Evolutionary conservation across 2,113 vertebrate genomes (phyloP).

Genomic region (Dicaeum eximium): DNA sequence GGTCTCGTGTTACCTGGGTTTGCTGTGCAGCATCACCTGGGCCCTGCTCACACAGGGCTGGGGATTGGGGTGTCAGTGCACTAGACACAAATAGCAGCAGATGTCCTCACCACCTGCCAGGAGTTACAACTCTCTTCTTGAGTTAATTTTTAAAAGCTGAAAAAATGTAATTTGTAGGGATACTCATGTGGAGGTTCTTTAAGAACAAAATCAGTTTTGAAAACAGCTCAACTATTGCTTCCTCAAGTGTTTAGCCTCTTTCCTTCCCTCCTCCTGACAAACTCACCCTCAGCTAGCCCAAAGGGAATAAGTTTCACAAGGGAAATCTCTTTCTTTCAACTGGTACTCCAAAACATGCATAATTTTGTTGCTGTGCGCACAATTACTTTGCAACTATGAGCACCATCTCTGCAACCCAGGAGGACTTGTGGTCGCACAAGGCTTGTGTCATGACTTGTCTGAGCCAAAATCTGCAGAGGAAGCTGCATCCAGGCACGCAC

Average conservation of each 20-base stretch:
- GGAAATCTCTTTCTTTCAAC: not conserved
- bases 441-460: fast-evolving
- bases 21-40: not conserved
- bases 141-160: not conserved
- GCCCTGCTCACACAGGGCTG: not conserved
- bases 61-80: not conserved
- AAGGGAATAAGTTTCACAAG: not conserved
- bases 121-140: not conserved
- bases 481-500: not conserved
- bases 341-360: fast-evolving
- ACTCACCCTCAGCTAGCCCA: not conserved
- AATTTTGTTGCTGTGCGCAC: not conserved
- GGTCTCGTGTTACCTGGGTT: not conserved
- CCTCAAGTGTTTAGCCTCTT: not conserved
- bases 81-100: not conserved
- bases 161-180: not conserved
- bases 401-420: not conserved
- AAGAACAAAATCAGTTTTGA: not conserved
- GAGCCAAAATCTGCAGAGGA: not conserved
- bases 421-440: not conserved
- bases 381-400: fast-evolving
- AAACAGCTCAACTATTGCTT: not conserved
- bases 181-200: not conserved
- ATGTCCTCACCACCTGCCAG: not conserved
- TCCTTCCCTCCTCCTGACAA: not conserved